Evolutionary conservation across 2,113 vertebrate genomes (phyloP), one percentile per base, ranked within the genome.

Genomic region (Thomomys bottae): DNA sequence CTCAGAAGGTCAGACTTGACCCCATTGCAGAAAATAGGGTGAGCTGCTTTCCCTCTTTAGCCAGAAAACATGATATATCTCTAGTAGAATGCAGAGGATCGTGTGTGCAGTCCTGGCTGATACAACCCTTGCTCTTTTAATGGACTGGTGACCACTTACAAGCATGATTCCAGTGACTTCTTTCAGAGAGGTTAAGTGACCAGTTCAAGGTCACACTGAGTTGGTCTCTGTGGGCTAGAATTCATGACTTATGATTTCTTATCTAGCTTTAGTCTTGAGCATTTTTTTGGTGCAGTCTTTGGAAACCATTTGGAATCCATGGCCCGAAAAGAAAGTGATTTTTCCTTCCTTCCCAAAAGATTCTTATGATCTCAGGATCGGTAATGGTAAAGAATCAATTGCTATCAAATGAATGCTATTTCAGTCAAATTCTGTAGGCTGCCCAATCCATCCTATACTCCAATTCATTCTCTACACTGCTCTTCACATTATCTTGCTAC

Each of bases 301-400:
- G 59, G 66, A 92, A 95, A 84, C 24, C 15, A 30, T 78, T 77
- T 84, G 59, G 49, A 85, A 84, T 79, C 63, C 45, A 89, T 88
- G 79, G 76, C 88, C 75, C n/a, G 54, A 75, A 95, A 80, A 40
- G 90, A 70, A 90, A 63, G 38, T 83, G 85, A 45, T 93, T 91
- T 92, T 54, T 54, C 42, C 78, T 92, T 54, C 59, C 59, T 61
- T 91, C 64, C 28, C 80, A 63, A 92, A 83, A 42, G 75, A 61
- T 38, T 83, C 75, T 26, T 57, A 38, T 66, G 59, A 91, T 61
- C 85, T 84, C 79, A 80, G 88, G 26, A 64, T 84, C 68, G 10
- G 88, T 93, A 85, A 91, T 83, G 28, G 71, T 84, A 64, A 86
- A 88, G 83, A 91, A 93, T 89, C 87, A 92, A 75, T 91, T 93